Base-by-base conservation (phyloP, 2,888 invertebrate genomes). In the Mythimna impura region DNA sequence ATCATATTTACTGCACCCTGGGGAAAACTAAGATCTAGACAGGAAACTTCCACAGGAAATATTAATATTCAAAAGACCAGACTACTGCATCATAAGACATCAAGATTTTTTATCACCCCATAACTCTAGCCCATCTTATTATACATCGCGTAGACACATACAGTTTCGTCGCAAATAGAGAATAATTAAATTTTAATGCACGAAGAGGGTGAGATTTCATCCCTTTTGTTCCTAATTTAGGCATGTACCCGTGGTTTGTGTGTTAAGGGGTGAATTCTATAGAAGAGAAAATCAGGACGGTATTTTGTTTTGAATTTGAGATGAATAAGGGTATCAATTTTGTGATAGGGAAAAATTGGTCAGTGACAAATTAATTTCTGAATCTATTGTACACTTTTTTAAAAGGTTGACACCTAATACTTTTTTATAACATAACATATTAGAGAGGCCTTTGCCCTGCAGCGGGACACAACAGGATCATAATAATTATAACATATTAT, bases 161-260 rank as follows among this genome's bases (percentile, higher is more conserved):
- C 43, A 57, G 54, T 66, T 64, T 55, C 55, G 47, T 72, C 55
- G 55, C 55, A 81, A 75, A 81, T 81, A 69, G 73, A 65, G 30
- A 22, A 47, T 77, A 84, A 86, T 86, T 84, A 86, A 81, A 86
- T 71, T 78, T 83, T 78, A 76, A 84, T 77, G 69, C 65, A 64
- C 58, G 36, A 58, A 69, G 47, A 55, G 62, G 63, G 67, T 55
- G 58, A 20, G 54, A 36, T 61, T 83, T 57, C 58, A 62, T 50
- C 63, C 60, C 40, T 17, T 57, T 30, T 40, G 60, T 40, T 61
- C 12, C 60, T 61, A 61, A 81, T 82, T 82, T 79, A 60, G 50
- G 43, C 60, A 50, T 66, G 80, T 82, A 62, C 60, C 65, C 40
- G 79, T 12, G 79, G 82, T 82, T 66, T 70, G 54, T 40, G 65